Evolutionary conservation across 2,797 vertebrate genomes (phyloP).

Genomic region (Brachyrhaphis roseni): DNA sequence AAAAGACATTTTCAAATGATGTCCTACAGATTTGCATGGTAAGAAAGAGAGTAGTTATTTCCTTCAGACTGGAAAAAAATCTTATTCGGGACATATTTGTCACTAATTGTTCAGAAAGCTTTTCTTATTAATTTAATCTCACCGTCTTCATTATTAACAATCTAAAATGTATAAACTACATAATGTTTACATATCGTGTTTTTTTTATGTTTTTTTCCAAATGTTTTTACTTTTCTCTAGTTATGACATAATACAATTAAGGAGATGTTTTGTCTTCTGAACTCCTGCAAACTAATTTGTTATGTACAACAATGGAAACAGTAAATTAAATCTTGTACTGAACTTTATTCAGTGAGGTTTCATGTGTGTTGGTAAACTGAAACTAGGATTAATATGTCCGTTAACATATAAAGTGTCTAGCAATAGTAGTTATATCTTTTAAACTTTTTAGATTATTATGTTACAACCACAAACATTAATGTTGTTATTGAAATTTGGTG

Average conservation of each 20-base stretch:
- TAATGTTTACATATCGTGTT: not conserved
- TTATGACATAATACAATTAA: not conserved
- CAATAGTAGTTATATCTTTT: not conserved
- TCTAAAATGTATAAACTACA: not conserved
- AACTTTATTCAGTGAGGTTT: not conserved
- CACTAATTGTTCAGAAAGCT: slow-evolving; percentile 11
- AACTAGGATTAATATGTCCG: not conserved
- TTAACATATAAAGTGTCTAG: not conserved
- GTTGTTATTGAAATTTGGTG: too few species aligned
- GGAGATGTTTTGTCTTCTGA: not conserved
- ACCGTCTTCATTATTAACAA: not conserved
- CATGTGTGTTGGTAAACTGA: not conserved
- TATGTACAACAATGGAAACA: not conserved
- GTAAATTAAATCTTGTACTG: not conserved
- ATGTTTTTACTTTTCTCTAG: not conserved
- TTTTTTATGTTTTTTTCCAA: not conserved
- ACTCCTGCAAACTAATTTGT: not conserved
- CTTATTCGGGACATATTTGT: slow-evolving; percentile 25
- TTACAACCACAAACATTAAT: too few species aligned
- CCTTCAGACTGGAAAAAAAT: slow-evolving; percentile 22
- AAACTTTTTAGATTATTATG: too few species aligned
- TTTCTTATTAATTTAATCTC: not conserved
- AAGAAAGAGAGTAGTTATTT: slow-evolving; percentile 45
- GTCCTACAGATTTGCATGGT: slow-evolving; percentile 66
- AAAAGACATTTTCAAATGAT: slow-evolving; percentile 67